Percentiles rank a stretch among this genome's conserved stretches.
These are phyloP conservation scores for Neoniphon sammara DNA, from an alignment of 2,797 vertebrate genomes.

Conservation along the genomic window DNA sequence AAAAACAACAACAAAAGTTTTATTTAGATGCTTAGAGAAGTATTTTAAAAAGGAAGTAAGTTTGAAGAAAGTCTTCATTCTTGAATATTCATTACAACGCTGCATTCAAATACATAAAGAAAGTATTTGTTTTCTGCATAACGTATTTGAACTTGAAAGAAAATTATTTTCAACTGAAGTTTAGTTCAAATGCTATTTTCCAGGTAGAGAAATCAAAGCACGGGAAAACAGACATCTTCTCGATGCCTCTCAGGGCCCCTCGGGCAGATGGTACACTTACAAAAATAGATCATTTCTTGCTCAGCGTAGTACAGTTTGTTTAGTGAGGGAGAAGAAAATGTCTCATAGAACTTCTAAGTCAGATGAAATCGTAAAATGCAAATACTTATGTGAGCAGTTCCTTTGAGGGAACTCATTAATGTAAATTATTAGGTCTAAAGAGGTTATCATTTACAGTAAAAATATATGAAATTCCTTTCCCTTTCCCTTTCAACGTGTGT, in stretches of 20 bases:
- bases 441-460: background rate
- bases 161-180: slow-evolving; percentile 49
- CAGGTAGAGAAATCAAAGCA: slow-evolving; percentile 66
- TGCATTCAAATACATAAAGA: slow-evolving; percentile 11
- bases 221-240: slow-evolving; percentile 60
- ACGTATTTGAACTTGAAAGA: slow-evolving; percentile 48
- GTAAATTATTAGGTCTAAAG: background rate
- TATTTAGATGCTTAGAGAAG: background rate
- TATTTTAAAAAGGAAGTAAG: background rate
- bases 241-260: slow-evolving; percentile 44
- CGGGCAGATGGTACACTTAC: slow-evolving; percentile 58
- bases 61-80: slow-evolving; percentile 15
- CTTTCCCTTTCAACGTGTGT: background rate
- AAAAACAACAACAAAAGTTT: too few species aligned
- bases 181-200: slow-evolving; percentile 34
- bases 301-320: slow-evolving; percentile 50
- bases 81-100: slow-evolving; percentile 24
- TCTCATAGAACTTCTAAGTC: background rate
- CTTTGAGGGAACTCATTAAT: background rate
- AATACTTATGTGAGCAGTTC: background rate
- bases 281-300: slow-evolving; percentile 66
- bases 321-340: slow-evolving; percentile 21
- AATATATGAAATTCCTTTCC: background rate
- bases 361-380: background rate
- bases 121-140: slow-evolving; percentile 29